phyloP scores from a whole-genome alignment of 2,113 vertebrate genomes.

The Salvelinus sp. region DNA sequence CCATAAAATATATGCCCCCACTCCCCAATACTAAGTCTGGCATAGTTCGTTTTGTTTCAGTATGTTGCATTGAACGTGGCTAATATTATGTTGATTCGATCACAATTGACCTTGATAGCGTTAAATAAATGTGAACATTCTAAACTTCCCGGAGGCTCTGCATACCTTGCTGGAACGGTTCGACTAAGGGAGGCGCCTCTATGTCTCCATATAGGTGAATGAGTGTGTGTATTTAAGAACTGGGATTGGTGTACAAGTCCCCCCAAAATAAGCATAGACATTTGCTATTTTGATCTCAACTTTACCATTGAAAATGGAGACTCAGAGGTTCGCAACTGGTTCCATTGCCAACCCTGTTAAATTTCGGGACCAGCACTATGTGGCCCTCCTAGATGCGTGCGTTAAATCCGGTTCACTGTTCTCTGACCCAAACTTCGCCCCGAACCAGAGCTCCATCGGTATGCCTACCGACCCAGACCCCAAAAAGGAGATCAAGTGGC shows the following conservation, averaged over 20 bases:
- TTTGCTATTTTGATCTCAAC: no score
- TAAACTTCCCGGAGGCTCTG: constrained; percentile 29
- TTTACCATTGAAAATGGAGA: constrained; percentile 41
- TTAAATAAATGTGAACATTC: no score
- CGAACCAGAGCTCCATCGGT: constrained; percentile 71
- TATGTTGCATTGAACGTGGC: no score
- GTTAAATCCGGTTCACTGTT: constrained; percentile 62
- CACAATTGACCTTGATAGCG: no score
- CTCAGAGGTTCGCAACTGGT: constrained; percentile 40
- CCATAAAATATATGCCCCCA: no score
- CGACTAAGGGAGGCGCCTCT: not conserved
- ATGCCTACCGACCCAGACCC: constrained; percentile 67
- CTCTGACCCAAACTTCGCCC: constrained; percentile 65
- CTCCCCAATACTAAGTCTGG: no score
- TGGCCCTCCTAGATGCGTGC: constrained; percentile 45
- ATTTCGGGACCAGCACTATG: constrained; percentile 61
- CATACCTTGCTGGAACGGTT: constrained; percentile 47
- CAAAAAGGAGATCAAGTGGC: constrained; percentile 67
- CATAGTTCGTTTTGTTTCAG: no score
- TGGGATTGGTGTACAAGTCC: not conserved
- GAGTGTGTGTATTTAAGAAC: constrained; percentile 53
- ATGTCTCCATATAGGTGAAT: not conserved
- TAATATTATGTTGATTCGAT: no score
- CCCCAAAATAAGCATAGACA: not conserved
- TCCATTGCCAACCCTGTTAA: constrained; percentile 67